Percentiles rank a stretch among this genome's conserved stretches.
Evolutionary conservation across 2,113 vertebrate species (phyloP).

Genomic region (Varanus salvator): DNA sequence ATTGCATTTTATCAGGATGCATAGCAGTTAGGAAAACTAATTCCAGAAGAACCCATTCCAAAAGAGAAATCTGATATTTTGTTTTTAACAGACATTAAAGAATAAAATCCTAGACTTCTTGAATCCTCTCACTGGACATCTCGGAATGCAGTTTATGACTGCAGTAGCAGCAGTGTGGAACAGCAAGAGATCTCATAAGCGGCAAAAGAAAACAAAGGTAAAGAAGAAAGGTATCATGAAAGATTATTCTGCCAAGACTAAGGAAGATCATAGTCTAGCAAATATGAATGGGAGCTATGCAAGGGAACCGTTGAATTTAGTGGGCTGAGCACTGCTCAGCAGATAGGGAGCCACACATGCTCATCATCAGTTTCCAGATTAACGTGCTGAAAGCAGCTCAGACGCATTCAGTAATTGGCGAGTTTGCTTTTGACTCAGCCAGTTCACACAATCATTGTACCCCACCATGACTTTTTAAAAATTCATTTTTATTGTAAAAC

Average conservation of each 20-base stretch:
- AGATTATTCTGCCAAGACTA: background rate
- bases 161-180: constrained; percentile 92
- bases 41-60: background rate
- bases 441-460: too few species aligned
- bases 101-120: constrained; percentile 92
- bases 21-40: background rate
- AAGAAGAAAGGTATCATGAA: constrained; percentile 18
- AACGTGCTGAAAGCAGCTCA: background rate
- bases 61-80: background rate
- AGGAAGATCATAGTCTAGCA: background rate
- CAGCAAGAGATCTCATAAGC: constrained; percentile 84
- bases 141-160: constrained; percentile 89
- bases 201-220: constrained; percentile 86
- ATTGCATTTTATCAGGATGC: background rate
- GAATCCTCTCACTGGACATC: constrained; percentile 86
- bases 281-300: background rate
- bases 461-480: too few species aligned
- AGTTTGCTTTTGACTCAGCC: background rate
- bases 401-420: background rate
- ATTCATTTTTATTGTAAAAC: too few species aligned
- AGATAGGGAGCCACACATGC: background rate
- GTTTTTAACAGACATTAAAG: constrained; percentile 82
- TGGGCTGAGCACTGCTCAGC: background rate
- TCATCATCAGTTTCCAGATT: background rate
- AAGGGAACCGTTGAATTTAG: background rate